Conservation (phyloP, 2,797 vertebrate genomes). For the Halcyon chelicuti region DNA sequence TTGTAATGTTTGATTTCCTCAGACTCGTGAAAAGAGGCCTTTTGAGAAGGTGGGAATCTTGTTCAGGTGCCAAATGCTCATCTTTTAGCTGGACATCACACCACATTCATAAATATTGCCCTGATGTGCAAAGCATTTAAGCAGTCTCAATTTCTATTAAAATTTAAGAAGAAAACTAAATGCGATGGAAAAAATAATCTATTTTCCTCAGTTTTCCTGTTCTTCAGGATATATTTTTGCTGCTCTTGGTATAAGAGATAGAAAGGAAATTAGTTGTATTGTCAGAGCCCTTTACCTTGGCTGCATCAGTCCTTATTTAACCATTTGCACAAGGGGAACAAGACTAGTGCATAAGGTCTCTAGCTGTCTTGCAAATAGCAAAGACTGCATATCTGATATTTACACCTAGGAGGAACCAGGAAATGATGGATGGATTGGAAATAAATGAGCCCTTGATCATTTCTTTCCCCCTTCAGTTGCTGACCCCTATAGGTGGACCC, state of each 20-base stretch:
- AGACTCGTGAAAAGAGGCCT: constrained; percentile 9
- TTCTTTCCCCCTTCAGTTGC: not conserved
- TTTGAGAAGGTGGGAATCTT: not conserved
- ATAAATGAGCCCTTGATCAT: not conserved
- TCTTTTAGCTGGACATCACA: not conserved
- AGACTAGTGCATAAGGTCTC: not conserved
- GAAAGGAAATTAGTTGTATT: not conserved
- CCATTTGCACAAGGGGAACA: not conserved
- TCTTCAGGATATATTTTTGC: not conserved
- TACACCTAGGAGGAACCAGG: not conserved
- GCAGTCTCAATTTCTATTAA: not conserved
- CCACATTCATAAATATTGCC: not conserved
- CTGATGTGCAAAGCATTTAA: not conserved
- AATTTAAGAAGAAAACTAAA: constrained; percentile 38
- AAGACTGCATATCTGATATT: not conserved
- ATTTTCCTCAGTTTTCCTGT: not conserved
- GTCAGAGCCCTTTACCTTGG: not conserved
- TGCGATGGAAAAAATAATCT: not conserved
- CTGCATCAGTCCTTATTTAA: not conserved
- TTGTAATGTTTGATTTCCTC: not conserved
- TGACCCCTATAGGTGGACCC: not conserved
- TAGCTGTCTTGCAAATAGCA: not conserved
- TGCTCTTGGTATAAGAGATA: not conserved
- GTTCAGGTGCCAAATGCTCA: not conserved
- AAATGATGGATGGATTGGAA: not conserved